Base-by-base conservation (phyloP, 2,113 vertebrate genomes). In the Pongo abelii region DNA sequence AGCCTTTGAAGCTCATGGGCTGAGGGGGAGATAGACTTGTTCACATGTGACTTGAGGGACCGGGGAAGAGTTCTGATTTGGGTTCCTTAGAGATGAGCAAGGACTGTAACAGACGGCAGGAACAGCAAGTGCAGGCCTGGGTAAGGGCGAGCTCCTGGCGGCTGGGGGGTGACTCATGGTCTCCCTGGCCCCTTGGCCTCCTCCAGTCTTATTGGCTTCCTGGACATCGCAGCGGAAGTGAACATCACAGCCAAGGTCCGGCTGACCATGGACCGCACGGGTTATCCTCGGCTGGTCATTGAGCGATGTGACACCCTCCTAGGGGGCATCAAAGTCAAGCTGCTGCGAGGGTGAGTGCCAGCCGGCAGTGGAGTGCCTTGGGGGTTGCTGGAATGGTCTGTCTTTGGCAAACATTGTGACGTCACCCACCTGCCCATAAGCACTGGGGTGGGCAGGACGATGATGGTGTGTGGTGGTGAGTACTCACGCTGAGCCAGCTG, bases 171-270 rank as follows among this genome's bases (percentile, higher is more conserved):
- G 4, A 83, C 52, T 23, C 35, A 18, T n/a, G 7, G 38, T 0
- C 0, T 43, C 48, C 35, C 23, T 2, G 89, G 35, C 35, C 48
- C 30, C 64, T 4, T 9, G 17, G 4, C 74, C 48, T 59, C 5
- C 22, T 64, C 0, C 86, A 99, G 98, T 79, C 96, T 98, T 27
- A 96, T 98, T 2, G 98, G 99, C n/a, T 96, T 98, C 64, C 98
- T 99, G 0, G 96, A 98, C 89, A 59, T 99, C 0, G 70, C 97
- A 0, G 97, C 98, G 74, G 98, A 99, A 69, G 98, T 98, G 84
- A 99, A 98, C 96, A 98, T 98, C 96, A 98, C 98, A 0, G 89
- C 98, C 3, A 98, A 96, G 75, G 98, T 97, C 74, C 95, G 98
- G 64, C 93, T 99, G 67, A 98, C 98, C 70, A 98, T 98, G 98